Base-by-base conservation (phyloP, 1,140 invertebrate species). In the Homalodisca vitripennis region DNA sequence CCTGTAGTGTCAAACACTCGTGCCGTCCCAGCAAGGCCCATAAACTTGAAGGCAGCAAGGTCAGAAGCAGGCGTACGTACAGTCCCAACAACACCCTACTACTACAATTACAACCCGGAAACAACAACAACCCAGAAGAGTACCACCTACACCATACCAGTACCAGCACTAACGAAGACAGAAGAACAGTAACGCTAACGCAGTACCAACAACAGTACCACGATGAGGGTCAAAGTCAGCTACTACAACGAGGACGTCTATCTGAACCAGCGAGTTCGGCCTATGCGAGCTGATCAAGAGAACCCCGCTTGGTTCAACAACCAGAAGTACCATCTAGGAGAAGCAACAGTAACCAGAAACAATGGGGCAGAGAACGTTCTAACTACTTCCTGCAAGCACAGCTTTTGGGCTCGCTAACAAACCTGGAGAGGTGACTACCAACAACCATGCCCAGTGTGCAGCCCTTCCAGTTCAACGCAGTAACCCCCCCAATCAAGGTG, bases 231-330 rank as follows among this genome's bases (percentile, higher is more conserved):
- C 67, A 79, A 84, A 63, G 57, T 93, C 20, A 81, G 83, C 26
- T 92, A 93, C 77, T 92, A 87, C 81, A 88, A 88, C 0, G 87
- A 93, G 71, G 91, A 92, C 77, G 80, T 87, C 66, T 86, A 85
- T 69, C 79, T 92, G n/a, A 89, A 90, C 74, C 76, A 84, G 1
- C 88, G n/a, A 86, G 73, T 89, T 92, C 77, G 87, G 85, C 74
- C n/a, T n/a, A n/a, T 87, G 88, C 73, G 80, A 84, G 53, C 83
- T 87, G 66, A 71, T 90, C 29, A 83, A n/a, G n/a, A 85, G 24
- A 86, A 84, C 71, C 88, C 90, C 1, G 81, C 79, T 78, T 89
- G 85, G 82, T 81, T 88, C 85, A 80, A 78, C 71, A 80, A 81
- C 70, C 78, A 83, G 27, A 72, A 81, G 12, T 81, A 80, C 72